Percentiles rank a stretch among this genome's conserved stretches.
Evolutionary conservation across 2,888 invertebrate species (phyloP).

Genomic region (Sarcophaga carnaria): DNA sequence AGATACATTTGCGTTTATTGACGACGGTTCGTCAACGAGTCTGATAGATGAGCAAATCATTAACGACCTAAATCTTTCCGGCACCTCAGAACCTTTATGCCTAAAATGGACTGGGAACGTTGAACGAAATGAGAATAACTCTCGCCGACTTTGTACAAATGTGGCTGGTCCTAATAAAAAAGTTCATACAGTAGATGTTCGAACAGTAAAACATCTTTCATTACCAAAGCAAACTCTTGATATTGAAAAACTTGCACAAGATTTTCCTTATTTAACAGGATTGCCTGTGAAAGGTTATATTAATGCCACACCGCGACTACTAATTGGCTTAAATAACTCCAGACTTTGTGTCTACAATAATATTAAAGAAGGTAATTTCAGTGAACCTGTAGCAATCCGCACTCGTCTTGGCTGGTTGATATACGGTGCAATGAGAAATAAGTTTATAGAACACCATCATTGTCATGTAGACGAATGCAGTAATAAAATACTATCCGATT

Average conservation of each 20-base stretch:
- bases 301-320: too few relatives aligned
- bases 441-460: neutral
- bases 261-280: conserved; percentile 14
- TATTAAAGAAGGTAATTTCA: conserved; percentile 24
- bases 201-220: conserved; percentile 40
- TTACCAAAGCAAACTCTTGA: conserved; percentile 42
- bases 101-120: too few relatives aligned
- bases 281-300: too few relatives aligned
- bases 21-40: too few relatives aligned
- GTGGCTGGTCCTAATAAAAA: neutral
- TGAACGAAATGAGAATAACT: too few relatives aligned
- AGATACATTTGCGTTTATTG: conserved; percentile 21
- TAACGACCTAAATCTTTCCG: conserved; percentile 25
- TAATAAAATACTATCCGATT: too few relatives aligned
- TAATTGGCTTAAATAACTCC: too few relatives aligned
- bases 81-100: neutral
- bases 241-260: conserved; percentile 9
- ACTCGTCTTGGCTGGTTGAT: conserved; percentile 39
- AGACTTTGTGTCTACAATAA: too few relatives aligned
- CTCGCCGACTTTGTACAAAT: too few relatives aligned
- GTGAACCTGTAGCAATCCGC: conserved; percentile 21
- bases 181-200: conserved; percentile 24
- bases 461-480: too few relatives aligned
- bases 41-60: neutral
- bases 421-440: conserved; percentile 9